Evolutionary conservation across 2,113 vertebrate genomes (phyloP).

Genomic region (Antechinus stuartii): DNA sequence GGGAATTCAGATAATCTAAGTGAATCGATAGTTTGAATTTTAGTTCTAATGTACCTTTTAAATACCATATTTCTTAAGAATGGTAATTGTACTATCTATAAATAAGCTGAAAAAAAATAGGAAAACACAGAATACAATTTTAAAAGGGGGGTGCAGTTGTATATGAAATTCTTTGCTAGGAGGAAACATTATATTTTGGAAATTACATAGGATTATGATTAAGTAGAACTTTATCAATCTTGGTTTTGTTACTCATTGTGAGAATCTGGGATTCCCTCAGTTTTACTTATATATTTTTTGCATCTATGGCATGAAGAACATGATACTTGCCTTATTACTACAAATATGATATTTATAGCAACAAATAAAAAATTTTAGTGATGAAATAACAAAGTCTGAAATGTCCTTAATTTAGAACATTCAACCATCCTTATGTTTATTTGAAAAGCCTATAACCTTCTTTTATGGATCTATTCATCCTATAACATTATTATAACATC

Average conservation of each 20-base stretch:
- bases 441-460: not conserved
- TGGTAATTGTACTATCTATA: not conserved
- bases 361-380: not conserved
- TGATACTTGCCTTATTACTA: not conserved
- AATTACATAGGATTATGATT: not conserved
- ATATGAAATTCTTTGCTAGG: not conserved
- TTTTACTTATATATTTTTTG: not conserved
- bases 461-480: not conserved
- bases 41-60: not conserved
- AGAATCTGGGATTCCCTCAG: not conserved
- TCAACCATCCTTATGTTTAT: not conserved
- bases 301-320: not conserved
- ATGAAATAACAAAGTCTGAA: not conserved
- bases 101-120: not conserved
- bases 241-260: not conserved
- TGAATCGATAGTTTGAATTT: not conserved
- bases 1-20: not conserved
- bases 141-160: not conserved
- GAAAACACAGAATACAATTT: not conserved
- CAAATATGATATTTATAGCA: not conserved
- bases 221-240: not conserved
- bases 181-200: not conserved
- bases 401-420: not conserved
- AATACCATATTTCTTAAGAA: not conserved
- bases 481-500: not conserved